Evolutionary conservation across 2,888 invertebrate genomes (phyloP), one percentile per base, ranked within the genome.

Genomic region (Limnephilus marmoratus): DNA sequence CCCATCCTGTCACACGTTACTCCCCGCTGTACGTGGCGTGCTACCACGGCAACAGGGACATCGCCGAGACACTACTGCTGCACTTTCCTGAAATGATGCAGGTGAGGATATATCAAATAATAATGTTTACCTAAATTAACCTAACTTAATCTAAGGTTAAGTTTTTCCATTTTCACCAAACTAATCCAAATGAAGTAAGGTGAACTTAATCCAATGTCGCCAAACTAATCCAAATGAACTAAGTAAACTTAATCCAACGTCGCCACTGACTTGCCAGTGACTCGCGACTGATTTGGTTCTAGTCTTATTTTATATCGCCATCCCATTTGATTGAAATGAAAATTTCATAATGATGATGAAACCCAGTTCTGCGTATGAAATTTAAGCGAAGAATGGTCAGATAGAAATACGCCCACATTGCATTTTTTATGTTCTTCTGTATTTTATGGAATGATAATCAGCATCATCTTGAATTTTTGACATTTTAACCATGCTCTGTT

Each of bases 1-100:
- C 98, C 68, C 99, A 99, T 95, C 97, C 98, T 0, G 98, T 98
- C 49, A 99, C 99, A 3, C 98, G 98, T 94, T 99, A 99, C 95
- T 98, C 99, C 0, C 99, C 99, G 0, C 96, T 99, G 0, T 99
- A 99, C 95, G 98, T 98, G 91, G 98, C 99, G 5, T 98, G 98
- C 93, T 98, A 98, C 94, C 98, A 98, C 94, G 99, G 99, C 0
- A 97, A 98, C 94, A 95, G 96, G 93, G 97, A 98, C 86, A 98
- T 99, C 92, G 98, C 97, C 0, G 97, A 97, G 94, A 95, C 98
- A 93, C 95, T 99, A 94, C 96, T 99, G 24, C 96, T 97, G 94
- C 97, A 97, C 94, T 99, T 98, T 95, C 99, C 99, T 0, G 97
- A 98, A 94, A 97, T 99, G 94, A 97, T 98, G 24, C 97, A 98